Evolutionary conservation across 2,113 vertebrate genomes (phyloP).

Genomic region (Xenopus borealis): DNA sequence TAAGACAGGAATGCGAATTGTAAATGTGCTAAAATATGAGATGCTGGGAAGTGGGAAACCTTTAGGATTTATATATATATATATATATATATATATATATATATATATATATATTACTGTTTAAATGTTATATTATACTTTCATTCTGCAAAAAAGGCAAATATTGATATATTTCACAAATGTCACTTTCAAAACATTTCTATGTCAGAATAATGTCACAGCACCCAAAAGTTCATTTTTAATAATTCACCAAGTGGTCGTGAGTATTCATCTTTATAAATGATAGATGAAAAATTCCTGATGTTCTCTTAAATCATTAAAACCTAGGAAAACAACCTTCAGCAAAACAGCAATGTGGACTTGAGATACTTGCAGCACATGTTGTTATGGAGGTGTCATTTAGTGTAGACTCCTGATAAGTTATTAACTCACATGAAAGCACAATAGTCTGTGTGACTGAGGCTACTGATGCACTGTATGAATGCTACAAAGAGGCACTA

Average conservation of each 20-base stretch:
- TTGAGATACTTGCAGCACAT: constrained; percentile 1
- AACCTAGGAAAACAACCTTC: constrained; percentile 1
- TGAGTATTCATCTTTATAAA: constrained; percentile 21
- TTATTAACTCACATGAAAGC: neutral
- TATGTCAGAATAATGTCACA: constrained; percentile 8
- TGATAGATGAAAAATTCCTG: neutral
- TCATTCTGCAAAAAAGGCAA: too few relatives aligned
- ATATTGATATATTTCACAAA: too few relatives aligned
- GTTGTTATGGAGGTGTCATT: neutral
- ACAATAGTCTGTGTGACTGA: too few relatives aligned
- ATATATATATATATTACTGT: too few relatives aligned
- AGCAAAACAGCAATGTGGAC: constrained; percentile 22
- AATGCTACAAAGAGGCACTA: too few relatives aligned
- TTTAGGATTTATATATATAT: too few relatives aligned
- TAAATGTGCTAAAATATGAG: too few relatives aligned
- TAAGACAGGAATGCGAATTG: too few relatives aligned
- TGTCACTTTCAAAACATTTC: neutral
- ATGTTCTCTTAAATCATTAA: neutral
- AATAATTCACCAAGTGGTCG: constrained; percentile 30
- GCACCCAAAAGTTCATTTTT: constrained; percentile 9
- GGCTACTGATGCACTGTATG: too few relatives aligned
- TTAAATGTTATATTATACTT: too few relatives aligned
- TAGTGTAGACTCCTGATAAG: neutral
- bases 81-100: too few relatives aligned
- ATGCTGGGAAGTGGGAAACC: too few relatives aligned